Percentiles rank a stretch among this genome's conserved stretches.
These are phyloP conservation scores for Coccyzus lansbergi DNA, from an alignment of 2,797 vertebrate genomes.

Conservation along the genomic window DNA sequence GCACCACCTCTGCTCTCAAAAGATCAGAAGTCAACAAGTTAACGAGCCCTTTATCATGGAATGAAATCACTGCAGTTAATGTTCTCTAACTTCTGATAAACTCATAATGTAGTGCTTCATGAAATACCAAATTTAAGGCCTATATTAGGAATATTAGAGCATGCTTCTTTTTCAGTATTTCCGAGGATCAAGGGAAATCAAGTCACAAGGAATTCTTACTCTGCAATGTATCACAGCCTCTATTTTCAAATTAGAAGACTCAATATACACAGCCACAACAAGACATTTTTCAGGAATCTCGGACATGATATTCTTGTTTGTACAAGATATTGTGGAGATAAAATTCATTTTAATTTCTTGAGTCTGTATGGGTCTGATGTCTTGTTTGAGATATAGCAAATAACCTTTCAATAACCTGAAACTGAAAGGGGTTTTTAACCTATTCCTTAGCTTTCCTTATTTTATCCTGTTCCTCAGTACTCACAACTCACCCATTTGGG, in stretches of 20 bases:
- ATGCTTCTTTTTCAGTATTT: neutral
- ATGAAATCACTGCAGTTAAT: neutral
- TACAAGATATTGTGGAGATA: neutral
- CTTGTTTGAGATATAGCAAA: neutral
- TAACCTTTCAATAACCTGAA: neutral
- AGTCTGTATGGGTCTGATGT: neutral
- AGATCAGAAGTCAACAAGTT: neutral
- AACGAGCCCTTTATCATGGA: neutral
- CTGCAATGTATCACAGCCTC: neutral
- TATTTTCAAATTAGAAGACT: neutral
- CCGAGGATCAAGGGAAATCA: neutral
- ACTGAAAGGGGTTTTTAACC: neutral
- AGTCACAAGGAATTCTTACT: neutral
- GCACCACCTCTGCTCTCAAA: neutral
- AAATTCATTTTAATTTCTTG: slow-evolving; percentile 19
- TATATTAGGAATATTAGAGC: neutral
- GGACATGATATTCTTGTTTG: neutral
- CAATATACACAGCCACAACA: accelerated
- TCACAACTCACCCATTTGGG: neutral
- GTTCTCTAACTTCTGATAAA: neutral
- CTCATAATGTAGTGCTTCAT: too few species aligned
- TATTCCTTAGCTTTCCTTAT: neutral
- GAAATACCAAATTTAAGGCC: neutral
- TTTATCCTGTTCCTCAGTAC: neutral
- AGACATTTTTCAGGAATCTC: neutral